Conservation (phyloP, 2,888 invertebrate species). For the Agrochola lychnidis region DNA sequence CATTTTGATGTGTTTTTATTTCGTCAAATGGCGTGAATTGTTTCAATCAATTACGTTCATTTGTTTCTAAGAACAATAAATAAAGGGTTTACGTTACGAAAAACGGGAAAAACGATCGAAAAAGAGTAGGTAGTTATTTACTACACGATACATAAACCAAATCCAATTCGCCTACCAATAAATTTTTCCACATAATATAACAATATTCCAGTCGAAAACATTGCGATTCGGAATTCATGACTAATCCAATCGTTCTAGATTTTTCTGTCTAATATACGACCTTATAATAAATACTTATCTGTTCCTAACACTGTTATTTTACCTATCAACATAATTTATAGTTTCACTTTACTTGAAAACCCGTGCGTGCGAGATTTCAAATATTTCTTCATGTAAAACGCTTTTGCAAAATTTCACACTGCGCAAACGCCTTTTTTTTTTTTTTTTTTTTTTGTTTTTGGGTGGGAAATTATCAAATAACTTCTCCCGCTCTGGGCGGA, state of each 20-base stretch:
- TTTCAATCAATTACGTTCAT: neutral
- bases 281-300: neutral
- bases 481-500: too few species aligned
- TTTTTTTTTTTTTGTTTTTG: too few species aligned
- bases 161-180: neutral
- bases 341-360: too few species aligned
- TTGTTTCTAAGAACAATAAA: neutral
- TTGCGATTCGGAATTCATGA: slow-evolving; percentile 6
- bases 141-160: neutral
- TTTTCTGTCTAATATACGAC: slow-evolving; percentile 9
- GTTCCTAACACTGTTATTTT: slow-evolving; percentile 10
- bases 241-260: slow-evolving; percentile 14
- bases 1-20: neutral
- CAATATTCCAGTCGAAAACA: slow-evolving; percentile 14
- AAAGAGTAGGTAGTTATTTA: slow-evolving; percentile 5
- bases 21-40: neutral
- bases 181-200: neutral
- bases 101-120: neutral
- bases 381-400: too few species aligned
- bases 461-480: too few species aligned
- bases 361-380: too few species aligned
- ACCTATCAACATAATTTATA: slow-evolving; percentile 8
- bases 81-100: neutral
- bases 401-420: too few species aligned
- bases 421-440: too few species aligned